Evolutionary conservation across 2,888 invertebrate species (phyloP).

Genomic region (Boloria euphrosyne): DNA sequence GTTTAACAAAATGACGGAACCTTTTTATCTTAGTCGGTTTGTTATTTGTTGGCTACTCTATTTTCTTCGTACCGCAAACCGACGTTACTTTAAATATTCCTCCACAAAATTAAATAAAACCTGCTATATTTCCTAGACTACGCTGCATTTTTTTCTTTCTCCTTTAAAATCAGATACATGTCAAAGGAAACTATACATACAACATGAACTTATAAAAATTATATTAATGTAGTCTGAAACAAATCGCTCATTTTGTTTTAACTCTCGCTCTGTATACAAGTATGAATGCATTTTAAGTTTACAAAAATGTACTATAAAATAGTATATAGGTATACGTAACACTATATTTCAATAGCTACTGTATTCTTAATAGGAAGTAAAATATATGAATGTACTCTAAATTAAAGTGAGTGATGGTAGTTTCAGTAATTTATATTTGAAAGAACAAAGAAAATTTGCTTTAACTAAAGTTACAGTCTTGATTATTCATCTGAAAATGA

Average conservation of each 20-base stretch:
- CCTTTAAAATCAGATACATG: slow-evolving; percentile 7
- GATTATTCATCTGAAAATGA: slow-evolving; percentile 40
- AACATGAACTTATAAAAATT: not conserved
- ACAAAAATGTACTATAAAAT: not conserved
- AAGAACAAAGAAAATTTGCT: slow-evolving; percentile 35
- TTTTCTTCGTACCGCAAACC: slow-evolving; percentile 72
- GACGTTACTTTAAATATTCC: slow-evolving; percentile 71
- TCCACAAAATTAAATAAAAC: slow-evolving; percentile 65
- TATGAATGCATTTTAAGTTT: not conserved
- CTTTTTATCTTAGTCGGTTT: slow-evolving; percentile 78
- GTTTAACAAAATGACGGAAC: slow-evolving; percentile 79
- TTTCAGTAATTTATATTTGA: slow-evolving; percentile 20
- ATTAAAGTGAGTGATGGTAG: not conserved
- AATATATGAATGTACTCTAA: not conserved
- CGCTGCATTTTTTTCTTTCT: slow-evolving; percentile 18
- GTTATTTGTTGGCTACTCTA: slow-evolving; percentile 76
- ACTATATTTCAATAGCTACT: not conserved
- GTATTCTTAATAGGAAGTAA: not conserved
- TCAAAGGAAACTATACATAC: not conserved
- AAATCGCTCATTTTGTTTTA: not conserved
- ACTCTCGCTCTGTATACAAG: too few species aligned
- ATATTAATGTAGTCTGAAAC: not conserved
- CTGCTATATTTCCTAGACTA: slow-evolving; percentile 41
- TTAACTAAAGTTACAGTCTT: slow-evolving; percentile 37
- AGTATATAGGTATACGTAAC: not conserved